Evolutionary conservation across 2,797 vertebrate species (phyloP).

Genomic region (Crocidura indochinensis): DNA sequence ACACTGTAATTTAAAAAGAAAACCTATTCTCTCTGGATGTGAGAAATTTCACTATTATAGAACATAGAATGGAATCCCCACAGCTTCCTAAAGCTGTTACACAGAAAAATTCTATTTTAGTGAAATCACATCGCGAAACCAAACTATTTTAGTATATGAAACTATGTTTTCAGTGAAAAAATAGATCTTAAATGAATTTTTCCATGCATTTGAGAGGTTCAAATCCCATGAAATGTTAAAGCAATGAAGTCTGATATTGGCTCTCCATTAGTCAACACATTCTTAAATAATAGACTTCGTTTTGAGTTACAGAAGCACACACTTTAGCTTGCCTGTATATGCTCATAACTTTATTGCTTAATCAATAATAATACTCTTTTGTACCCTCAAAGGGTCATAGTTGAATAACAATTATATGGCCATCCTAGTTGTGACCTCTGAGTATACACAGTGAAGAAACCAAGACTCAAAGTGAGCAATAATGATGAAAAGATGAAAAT

Average conservation of each 20-base stretch:
- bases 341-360: background rate
- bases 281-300: conserved; percentile 8
- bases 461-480: background rate
- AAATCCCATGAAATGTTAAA: background rate
- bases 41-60: conserved; percentile 59
- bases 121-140: conserved; percentile 46
- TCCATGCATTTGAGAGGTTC: background rate
- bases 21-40: conserved; percentile 51
- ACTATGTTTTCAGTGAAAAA: conserved; percentile 27
- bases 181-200: conserved; percentile 36
- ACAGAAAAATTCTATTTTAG: conserved; percentile 62
- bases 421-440: background rate
- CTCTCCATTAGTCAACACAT: background rate
- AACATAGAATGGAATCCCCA: background rate
- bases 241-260: background rate
- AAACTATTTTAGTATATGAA: conserved; percentile 51
- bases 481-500: background rate
- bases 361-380: conserved; percentile 31
- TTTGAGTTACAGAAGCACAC: background rate
- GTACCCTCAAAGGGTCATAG: conserved; percentile 9
- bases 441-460: no score
- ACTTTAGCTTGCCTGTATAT: background rate
- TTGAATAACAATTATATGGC: conserved; percentile 5
- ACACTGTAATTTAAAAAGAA: conserved; percentile 74
- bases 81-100: background rate